Evolutionary conservation across 2,797 vertebrate species (phyloP).

Genomic region (Apodemus agrarius): DNA sequence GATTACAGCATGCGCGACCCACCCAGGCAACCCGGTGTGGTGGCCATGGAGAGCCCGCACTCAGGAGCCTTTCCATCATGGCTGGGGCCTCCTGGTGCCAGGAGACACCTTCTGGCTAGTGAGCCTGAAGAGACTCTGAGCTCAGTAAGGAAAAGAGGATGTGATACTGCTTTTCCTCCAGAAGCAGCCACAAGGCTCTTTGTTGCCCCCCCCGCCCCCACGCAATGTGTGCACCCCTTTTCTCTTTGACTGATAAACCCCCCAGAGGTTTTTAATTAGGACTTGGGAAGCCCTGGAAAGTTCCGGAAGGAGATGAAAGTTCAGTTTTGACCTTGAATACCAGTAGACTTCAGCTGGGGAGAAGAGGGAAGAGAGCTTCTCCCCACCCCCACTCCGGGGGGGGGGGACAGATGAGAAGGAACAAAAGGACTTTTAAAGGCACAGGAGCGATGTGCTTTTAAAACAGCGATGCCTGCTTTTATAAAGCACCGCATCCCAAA

Average conservation of each 20-base stretch:
- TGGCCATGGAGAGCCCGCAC: accelerated
- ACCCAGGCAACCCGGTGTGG: too few species aligned
- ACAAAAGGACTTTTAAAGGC: not conserved
- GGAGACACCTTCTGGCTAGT: not conserved
- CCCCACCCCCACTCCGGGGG: too few species aligned
- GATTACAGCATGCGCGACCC: too few species aligned
- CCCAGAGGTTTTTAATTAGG: not conserved
- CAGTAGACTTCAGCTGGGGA: not conserved
- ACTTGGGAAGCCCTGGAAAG: not conserved
- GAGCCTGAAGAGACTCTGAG: not conserved
- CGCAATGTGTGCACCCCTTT: not conserved
- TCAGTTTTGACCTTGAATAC: conserved; percentile 9
- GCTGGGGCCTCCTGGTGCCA: not conserved
- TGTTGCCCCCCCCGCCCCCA: too few species aligned
- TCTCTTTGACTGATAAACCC: not conserved
- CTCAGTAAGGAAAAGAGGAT: not conserved
- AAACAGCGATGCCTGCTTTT: not conserved
- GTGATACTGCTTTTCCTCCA: not conserved
- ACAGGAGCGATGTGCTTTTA: too few species aligned
- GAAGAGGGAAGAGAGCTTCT: not conserved
- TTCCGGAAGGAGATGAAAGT: not conserved
- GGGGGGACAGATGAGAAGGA: not conserved
- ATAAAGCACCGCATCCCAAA: not conserved
- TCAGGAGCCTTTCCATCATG: not conserved
- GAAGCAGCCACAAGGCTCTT: not conserved